phyloP scores from a whole-genome alignment of 2,113 vertebrate species.

The western clawed frog (Xenopus tropicalis) region UCB_Xtro_10.0 CM004451.2:20474501-20475000 shows the following conservation, averaged over 20 bases:
- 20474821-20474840: constrained; percentile 80
- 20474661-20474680: no score
- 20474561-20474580: no score
- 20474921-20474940: constrained; percentile 61
- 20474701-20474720: no score
- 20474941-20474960: constrained; percentile 40
- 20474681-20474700: no score
- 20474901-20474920: constrained; percentile 74
- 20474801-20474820: constrained; percentile 60
- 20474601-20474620: no score
- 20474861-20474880: constrained; percentile 51
- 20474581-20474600: no score
- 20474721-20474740: not conserved
- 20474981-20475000: constrained; percentile 28
- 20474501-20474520: no score
- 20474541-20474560: no score
- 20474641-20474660: no score
- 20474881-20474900: constrained; percentile 60
- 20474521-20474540: no score
- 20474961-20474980: constrained; percentile 39
- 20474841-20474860: constrained; percentile 57
- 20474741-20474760: not conserved
- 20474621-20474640: no score
- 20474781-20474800: not conserved
- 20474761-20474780: not conserved